A percentile compares a stretch with the other conserved stretches of the same genome.
These are phyloP conservation scores for Lichenostomus cassidix DNA, from an alignment of 2,113 vertebrate species.

Conservation along the genomic window DNA sequence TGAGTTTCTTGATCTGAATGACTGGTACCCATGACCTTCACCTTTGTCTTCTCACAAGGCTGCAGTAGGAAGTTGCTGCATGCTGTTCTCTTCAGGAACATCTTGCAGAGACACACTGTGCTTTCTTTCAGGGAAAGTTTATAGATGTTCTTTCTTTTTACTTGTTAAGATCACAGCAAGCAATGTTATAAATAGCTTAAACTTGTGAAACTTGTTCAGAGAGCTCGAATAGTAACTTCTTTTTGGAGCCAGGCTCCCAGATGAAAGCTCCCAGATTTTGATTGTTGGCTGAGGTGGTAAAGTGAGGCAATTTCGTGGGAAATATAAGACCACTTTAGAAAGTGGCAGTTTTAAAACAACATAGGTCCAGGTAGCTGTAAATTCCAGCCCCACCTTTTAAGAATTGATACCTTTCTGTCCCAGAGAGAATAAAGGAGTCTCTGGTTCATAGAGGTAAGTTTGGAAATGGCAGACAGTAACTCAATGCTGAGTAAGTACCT, in stretches of 20 bases:
- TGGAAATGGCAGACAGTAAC: not conserved
- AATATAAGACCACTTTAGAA: not conserved
- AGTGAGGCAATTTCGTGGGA: not conserved
- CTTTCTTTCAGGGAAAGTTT: not conserved
- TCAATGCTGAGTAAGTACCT: not conserved
- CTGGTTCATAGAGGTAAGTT: not conserved
- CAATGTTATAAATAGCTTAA: conserved; percentile 3
- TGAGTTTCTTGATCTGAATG: not conserved
- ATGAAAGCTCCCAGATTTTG: not conserved
- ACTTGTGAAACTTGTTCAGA: not conserved
- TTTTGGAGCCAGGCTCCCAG: not conserved
- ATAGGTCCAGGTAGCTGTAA: not conserved
- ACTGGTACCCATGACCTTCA: not conserved
- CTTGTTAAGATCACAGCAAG: not conserved
- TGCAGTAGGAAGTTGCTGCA: not conserved
- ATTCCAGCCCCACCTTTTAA: not conserved
- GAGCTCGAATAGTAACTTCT: not conserved
- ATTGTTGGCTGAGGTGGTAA: not conserved
- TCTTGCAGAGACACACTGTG: not conserved
- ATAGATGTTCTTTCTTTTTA: not conserved
- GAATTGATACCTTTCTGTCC: not conserved
- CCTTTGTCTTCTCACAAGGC: not conserved
- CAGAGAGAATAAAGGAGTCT: not conserved
- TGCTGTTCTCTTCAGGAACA: not conserved
- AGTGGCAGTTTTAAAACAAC: not conserved